Base-by-base conservation (phyloP, 2,888 invertebrate genomes). In the Trissonchulus latispiculum region DNA sequence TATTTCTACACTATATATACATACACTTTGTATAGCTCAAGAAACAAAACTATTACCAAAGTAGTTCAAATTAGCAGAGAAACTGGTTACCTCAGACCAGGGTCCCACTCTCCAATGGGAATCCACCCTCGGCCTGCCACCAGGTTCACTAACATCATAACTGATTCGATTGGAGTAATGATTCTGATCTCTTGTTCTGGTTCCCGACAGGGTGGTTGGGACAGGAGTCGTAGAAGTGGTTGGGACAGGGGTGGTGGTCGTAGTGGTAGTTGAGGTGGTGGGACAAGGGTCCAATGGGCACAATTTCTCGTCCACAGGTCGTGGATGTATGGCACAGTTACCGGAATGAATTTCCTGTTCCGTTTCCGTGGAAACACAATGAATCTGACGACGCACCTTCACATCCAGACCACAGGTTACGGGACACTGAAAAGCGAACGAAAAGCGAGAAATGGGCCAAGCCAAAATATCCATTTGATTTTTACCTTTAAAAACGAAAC, bases 401-500 rank as follows among this genome's bases (percentile, higher is more conserved):
- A 80, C 72, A 28, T 81, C 83, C 0, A 75, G 75, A 15, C 82
- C 83, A 75, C 83, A 83, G 3, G 77, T 78, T 0, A 76, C 75
- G 2, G 77, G 73, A 61, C 76, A 76, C 76, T 77, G 71, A 36
- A 74, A 70, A n/a, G n/a, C n/a, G n/a, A n/a, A n/a, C n/a, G n/a
- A n/a, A n/a, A n/a, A n/a, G n/a, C n/a, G n/a, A n/a, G n/a, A n/a
- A n/a, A n/a, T n/a, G n/a, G n/a, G n/a, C n/a, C n/a, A n/a, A n/a
- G n/a, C n/a, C n/a, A n/a, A n/a, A n/a, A n/a, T n/a, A n/a, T n/a
- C n/a, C n/a, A n/a, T n/a, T n/a, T n/a, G n/a, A n/a, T n/a, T n/a
- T n/a, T n/a, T n/a, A n/a, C n/a, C n/a, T n/a, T n/a, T n/a, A n/a
- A n/a, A n/a, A n/a, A n/a, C n/a, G n/a, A n/a, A n/a, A n/a, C n/a